Conservation (phyloP, 2,888 invertebrate genomes). For the Maniola hyperantus region DNA sequence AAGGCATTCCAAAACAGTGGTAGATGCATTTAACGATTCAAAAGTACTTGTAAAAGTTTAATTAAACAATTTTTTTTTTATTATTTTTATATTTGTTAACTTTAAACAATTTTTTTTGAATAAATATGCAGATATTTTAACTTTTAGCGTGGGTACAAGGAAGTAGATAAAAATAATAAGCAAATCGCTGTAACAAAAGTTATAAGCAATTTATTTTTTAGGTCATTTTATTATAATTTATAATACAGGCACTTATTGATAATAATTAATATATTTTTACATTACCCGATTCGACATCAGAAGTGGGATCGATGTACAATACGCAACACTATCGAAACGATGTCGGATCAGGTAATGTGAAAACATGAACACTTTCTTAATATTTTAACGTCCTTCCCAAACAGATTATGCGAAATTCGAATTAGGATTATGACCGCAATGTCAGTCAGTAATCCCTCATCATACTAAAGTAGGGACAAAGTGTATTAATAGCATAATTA, state of each 20-base stretch:
- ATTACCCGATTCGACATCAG: conserved; percentile 5
- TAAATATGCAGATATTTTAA: too few relatives aligned
- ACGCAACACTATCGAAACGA: background rate
- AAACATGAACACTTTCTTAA: background rate
- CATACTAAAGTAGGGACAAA: too few relatives aligned
- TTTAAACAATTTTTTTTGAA: too few relatives aligned
- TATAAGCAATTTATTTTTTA: conserved; percentile 3
- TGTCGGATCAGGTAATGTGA: background rate
- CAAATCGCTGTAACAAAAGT: background rate
- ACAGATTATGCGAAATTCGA: background rate
- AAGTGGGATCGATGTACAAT: background rate
- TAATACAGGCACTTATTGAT: background rate
- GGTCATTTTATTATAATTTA: background rate
- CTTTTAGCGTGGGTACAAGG: too few relatives aligned
- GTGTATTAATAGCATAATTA: too few relatives aligned
- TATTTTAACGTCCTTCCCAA: background rate
- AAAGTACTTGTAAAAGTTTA: too few relatives aligned
- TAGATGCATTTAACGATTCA: too few relatives aligned
- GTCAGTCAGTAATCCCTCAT: background rate
- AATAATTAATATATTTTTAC: background rate
- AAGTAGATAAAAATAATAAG: too few relatives aligned
- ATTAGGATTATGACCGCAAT: background rate
- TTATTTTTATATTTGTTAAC: too few relatives aligned
- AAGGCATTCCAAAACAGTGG: too few relatives aligned
- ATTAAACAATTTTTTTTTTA: too few relatives aligned